Base-by-base conservation (phyloP, 2,888 invertebrate genomes). In the Dendrolimus pini region DNA sequence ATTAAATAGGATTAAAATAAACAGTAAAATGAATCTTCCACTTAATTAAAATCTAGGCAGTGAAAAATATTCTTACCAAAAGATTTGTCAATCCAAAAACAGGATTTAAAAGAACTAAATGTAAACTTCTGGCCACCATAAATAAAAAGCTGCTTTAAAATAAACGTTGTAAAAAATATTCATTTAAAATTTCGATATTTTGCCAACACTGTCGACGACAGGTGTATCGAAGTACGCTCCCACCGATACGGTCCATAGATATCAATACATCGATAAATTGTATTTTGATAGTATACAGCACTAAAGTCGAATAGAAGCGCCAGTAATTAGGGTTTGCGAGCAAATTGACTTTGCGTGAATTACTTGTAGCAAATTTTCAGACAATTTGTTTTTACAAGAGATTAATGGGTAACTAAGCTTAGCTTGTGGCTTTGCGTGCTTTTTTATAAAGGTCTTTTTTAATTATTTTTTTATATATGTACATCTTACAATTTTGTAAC, bases 181-280 rank as follows among this genome's bases (percentile, higher is more conserved):
- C 9, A 10, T 47, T 47, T 47, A 47, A 12, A 47, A 8, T 47
- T 10, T 47, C 47, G 47, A 47, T 47, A 47, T 47, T 12, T 12
- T 9, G 47, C 47, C 47, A 12, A 12, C 47, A 47, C 56, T 76
- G 78, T 62, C 55, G 74, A 80, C 69, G 85, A 83, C 87, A 87
- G 87, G 85, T 87, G 87, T 78, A 77, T 57, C 61, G 65, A 68
- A 77, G 74, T 72, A 73, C 72, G 60, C 53, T 62, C 54, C 62
- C 68, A 70, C 63, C 67, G 67, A 67, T 70, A 68, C 66, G 68
- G 72, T 70, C 69, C 77, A 78, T 80, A 77, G 78, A 77, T 80
- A 76, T 77, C 61, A 30, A 30, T 30, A 58, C 59, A 75, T 78
- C 80, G 80, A 81, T 82, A 83, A 82, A 83, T 82, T 80, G 75